phyloP scores from a whole-genome alignment of 2,888 invertebrate species.

The Diaprepes abbreviatus region DNA sequence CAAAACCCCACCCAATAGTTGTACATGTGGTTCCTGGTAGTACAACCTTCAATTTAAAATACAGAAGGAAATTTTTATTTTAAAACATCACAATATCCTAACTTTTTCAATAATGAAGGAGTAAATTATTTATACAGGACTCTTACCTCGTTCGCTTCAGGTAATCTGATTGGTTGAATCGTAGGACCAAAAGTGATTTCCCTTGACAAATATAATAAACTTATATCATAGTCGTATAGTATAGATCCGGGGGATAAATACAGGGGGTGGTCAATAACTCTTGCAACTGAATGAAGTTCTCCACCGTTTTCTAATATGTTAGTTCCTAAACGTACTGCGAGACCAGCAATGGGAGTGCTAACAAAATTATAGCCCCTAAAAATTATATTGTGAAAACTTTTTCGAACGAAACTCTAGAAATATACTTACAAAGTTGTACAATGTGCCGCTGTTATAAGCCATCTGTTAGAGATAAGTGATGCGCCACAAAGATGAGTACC shows the following conservation, averaged over 20 bases:
- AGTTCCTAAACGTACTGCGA: conserved; percentile 20
- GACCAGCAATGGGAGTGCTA: not conserved
- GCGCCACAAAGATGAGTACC: conserved; percentile 32
- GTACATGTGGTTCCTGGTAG: conserved; percentile 4
- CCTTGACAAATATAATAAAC: conserved; percentile 60
- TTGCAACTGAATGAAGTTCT: conserved; percentile 37
- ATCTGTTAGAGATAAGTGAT: conserved; percentile 19
- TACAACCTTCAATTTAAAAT: not conserved
- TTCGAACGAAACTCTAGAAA: no score
- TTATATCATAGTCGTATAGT: conserved; percentile 85
- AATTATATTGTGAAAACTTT: no score
- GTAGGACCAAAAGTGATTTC: conserved; percentile 6
- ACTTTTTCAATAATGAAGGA: no score
- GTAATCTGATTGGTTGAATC: conserved; percentile 18
- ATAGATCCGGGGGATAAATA: conserved; percentile 70
- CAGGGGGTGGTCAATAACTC: conserved; percentile 69
- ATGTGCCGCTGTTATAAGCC: conserved; percentile 30
- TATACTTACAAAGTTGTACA: conserved; percentile 32
- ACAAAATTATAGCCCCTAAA: not conserved
- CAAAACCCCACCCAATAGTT: conserved; percentile 9
- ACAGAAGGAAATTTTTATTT: no score
- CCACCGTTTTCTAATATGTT: not conserved
- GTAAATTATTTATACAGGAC: no score
- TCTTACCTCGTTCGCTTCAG: conserved; percentile 23
- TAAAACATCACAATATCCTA: no score